phyloP scores from a whole-genome alignment of 1,140 invertebrate genomes.

The Drosophila melanogaster region DNA sequence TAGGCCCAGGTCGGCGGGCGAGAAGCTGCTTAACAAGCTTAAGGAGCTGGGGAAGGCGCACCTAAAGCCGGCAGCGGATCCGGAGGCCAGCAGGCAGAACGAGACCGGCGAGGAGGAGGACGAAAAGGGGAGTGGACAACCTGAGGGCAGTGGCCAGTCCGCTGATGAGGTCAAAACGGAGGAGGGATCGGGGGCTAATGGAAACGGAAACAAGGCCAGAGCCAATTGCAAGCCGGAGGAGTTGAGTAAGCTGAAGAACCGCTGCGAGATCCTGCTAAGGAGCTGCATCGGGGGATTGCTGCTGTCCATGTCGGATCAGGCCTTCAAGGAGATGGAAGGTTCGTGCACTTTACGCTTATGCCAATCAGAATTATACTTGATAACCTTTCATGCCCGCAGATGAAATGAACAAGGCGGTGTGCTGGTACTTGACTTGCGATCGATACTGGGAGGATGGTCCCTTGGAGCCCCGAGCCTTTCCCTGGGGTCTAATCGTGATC shows the following conservation, averaged over 20 bases:
- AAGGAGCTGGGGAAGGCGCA: conserved; percentile 66
- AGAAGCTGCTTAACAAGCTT: conserved; percentile 69
- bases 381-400: conserved; percentile 86
- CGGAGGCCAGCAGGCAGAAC: conserved; percentile 79
- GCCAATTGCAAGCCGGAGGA: conserved; percentile 93
- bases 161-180: conserved; percentile 34
- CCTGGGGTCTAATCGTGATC: conserved; percentile 91
- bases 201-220: conserved; percentile 89
- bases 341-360: not conserved
- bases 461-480: conserved; percentile 90
- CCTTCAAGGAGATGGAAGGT: conserved; percentile 95
- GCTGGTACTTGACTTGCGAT: conserved; percentile 96
- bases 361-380: not conserved
- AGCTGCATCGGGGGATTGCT: conserved; percentile 91
- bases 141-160: conserved; percentile 55
- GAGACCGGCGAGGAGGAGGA: conserved; percentile 70
- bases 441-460: conserved; percentile 95
- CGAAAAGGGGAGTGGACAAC: conserved; percentile 39
- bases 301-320: conserved; percentile 91
- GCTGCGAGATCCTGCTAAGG: conserved; percentile 88
- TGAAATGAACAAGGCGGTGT: conserved; percentile 93
- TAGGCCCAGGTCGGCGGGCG: conserved; percentile 62
- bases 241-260: conserved; percentile 89
- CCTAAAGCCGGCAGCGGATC: conserved; percentile 54
- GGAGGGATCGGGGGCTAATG: conserved; percentile 34